Evolutionary conservation across 1,140 invertebrate species (phyloP).

Genomic region (Thaumatotibia leucotreta): DNA sequence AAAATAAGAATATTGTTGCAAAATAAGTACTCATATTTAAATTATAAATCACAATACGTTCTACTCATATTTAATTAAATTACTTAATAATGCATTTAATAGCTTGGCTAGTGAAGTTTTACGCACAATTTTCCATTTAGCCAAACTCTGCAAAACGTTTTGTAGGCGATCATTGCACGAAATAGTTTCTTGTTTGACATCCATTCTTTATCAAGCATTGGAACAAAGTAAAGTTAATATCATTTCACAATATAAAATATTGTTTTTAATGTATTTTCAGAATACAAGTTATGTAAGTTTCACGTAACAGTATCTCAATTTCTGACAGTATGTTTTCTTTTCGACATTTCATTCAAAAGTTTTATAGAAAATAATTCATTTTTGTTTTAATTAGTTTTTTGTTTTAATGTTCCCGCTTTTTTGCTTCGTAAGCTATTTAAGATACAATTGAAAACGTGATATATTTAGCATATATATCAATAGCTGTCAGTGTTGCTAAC

Average conservation of each 20-base stretch:
- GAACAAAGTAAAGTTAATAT: background rate
- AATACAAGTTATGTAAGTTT: too few relatives aligned
- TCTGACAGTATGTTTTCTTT: too few relatives aligned
- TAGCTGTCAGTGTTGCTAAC: background rate
- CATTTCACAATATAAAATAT: background rate
- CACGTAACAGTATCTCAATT: too few relatives aligned
- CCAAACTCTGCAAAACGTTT: conserved; percentile 45
- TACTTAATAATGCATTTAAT: too few relatives aligned
- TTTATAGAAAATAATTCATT: too few relatives aligned
- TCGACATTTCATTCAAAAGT: background rate
- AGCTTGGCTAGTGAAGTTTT: too few relatives aligned
- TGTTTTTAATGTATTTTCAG: too few relatives aligned
- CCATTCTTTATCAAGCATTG: conserved; percentile 13
- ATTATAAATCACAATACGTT: too few relatives aligned
- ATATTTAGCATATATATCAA: background rate
- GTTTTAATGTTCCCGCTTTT: background rate
- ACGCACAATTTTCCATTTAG: conserved; percentile 62
- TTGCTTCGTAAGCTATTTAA: background rate
- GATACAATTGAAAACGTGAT: background rate
- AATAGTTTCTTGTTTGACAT: conserved; percentile 20
- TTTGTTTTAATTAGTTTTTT: background rate
- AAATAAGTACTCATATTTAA: conserved; percentile 12
- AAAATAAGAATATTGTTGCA: conserved; percentile 3
- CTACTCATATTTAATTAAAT: too few relatives aligned
- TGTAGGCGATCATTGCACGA: conserved; percentile 34